Evolutionary conservation across 2,888 invertebrate genomes (phyloP), one percentile per base, ranked within the genome.

Genomic region (Pharmacophagus antenor): DNA sequence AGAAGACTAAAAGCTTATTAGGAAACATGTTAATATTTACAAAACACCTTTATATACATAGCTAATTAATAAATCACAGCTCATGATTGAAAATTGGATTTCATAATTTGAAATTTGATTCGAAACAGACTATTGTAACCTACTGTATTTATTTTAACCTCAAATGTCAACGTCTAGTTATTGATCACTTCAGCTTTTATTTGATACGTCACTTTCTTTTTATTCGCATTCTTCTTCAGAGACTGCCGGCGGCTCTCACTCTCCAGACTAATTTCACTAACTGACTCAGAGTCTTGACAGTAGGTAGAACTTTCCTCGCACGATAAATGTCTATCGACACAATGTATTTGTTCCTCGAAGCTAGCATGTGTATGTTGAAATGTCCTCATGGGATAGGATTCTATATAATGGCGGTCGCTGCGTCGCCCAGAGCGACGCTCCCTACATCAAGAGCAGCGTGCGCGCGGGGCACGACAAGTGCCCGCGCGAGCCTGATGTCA

Each of bases 401-500:
- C 82, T 65, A 71, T 70, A 64, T 67, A 62, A 56, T 66, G 70
- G 61, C 76, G 68, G 46, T 82, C 80, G 73, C 82, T 79, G 69
- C 82, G 74, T 56, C 63, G 65, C 42, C 73, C 66, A 69, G 84
- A 79, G 73, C 85, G 85, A 75, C 88, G 86, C 53, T 76, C 81
- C 62, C 84, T 79, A 67, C 88, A 88, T 88, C 89, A 87, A 71
- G 89, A 87, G 63, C 87, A 88, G 0, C 88, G 77, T 1, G 80
- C 69, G 58, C 88, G 81, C 47, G 82, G 77, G 22, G 79, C 77
- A 17, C 85, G 81, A 65, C 85, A 80, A 3, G 81, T 78, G 20
- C 89, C 86, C 68, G 86, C 84, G 65, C 91, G 85, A 53, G 91
- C 90, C 71, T 92, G 92, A 67, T 92, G 93, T 93, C 93, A 94